A percentile compares a stretch with the other conserved stretches of the same genome.
Evolutionary conservation across 2,888 invertebrate species (phyloP).

Genomic region (Erebia aethiops): DNA sequence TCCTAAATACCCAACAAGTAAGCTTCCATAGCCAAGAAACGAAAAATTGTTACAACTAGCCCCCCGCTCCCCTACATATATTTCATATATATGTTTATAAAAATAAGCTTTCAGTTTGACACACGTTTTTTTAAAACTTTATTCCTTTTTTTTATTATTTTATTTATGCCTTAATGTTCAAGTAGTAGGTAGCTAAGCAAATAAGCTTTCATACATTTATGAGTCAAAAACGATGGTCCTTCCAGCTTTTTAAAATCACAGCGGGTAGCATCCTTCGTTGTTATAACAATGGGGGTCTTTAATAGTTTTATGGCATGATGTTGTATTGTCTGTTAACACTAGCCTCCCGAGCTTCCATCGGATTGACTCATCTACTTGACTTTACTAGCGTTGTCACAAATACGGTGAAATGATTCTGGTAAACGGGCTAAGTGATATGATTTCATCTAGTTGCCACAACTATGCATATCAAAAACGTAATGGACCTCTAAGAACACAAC

Average conservation of each 20-base stretch:
- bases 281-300: slow-evolving; percentile 20
- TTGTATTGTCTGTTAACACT: slow-evolving; percentile 31
- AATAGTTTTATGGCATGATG: slow-evolving; percentile 33
- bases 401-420: slow-evolving; percentile 14
- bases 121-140: too few species aligned
- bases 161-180: not conserved
- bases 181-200: not conserved
- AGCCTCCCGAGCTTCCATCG: slow-evolving; percentile 13
- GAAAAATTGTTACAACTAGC: too few species aligned
- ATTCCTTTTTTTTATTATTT: not conserved
- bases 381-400: slow-evolving; percentile 22
- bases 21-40: too few species aligned
- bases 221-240: slow-evolving; percentile 9
- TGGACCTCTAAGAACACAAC: slow-evolving; percentile 11
- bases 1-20: too few species aligned
- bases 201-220: not conserved
- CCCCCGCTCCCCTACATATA: too few species aligned
- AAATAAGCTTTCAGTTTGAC: too few species aligned
- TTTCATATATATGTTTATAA: too few species aligned
- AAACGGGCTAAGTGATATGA: slow-evolving; percentile 17
- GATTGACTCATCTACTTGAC: slow-evolving; percentile 29
- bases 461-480: slow-evolving; percentile 16
- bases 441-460: slow-evolving; percentile 22
- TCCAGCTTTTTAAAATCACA: slow-evolving; percentile 25
- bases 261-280: slow-evolving; percentile 26